Evolutionary conservation across 2,113 vertebrate genomes (phyloP).

Genomic region (Anthoscopus minutus): DNA sequence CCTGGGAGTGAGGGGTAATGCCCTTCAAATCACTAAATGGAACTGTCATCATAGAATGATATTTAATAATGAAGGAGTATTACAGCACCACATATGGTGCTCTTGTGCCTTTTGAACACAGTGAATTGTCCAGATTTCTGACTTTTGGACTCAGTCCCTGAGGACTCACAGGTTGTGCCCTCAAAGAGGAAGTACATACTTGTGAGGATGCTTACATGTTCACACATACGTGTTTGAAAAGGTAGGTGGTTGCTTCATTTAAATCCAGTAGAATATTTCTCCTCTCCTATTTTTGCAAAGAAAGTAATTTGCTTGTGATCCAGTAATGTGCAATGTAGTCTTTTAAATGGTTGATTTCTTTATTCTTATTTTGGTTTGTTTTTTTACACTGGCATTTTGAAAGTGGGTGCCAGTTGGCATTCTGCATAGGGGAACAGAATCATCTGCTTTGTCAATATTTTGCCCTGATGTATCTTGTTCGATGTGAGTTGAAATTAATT

Average conservation of each 20-base stretch:
- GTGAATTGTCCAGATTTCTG: neutral
- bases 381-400: constrained; percentile 10
- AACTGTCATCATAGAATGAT: accelerated
- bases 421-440: constrained; percentile 26
- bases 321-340: neutral
- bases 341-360: neutral
- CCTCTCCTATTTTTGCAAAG: neutral
- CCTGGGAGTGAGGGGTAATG: neutral
- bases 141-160: neutral
- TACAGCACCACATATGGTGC: neutral
- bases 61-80: neutral
- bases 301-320: neutral
- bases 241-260: neutral
- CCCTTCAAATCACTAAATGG: neutral
- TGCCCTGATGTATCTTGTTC: constrained; percentile 59
- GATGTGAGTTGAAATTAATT: constrained; percentile 58
- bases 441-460: constrained; percentile 59
- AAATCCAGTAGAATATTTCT: neutral
- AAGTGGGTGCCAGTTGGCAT: constrained; percentile 50
- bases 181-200: accelerated
- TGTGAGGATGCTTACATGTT: neutral
- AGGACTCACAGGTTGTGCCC: neutral
- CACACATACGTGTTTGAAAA: accelerated
- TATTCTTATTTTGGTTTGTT: neutral
- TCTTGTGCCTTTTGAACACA: neutral